These are phyloP conservation scores for Serinus canaria DNA, from an alignment of 2,113 vertebrate species.

Conservation along the genomic window DNA sequence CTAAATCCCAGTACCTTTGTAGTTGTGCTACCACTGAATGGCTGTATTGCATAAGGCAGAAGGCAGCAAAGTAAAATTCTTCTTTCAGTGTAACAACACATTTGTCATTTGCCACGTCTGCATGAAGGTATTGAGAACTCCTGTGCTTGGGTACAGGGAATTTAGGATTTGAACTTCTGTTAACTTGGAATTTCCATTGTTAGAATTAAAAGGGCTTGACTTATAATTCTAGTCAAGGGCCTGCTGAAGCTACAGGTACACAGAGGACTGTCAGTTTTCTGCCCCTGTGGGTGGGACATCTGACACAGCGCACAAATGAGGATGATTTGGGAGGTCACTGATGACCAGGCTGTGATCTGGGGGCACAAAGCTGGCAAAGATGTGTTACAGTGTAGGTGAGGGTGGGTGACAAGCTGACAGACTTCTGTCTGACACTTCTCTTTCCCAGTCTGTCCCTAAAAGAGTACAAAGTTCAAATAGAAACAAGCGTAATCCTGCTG, in stretches of 20 bases:
- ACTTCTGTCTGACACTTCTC: not conserved
- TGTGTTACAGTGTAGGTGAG: not conserved
- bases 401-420: not conserved
- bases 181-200: not conserved
- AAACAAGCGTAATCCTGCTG: not conserved
- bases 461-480: not conserved
- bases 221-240: not conserved
- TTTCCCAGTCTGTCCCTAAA: not conserved
- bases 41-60: not conserved
- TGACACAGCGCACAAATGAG: not conserved
- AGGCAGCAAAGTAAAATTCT: slow-evolving; percentile 7
- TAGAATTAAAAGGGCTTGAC: not conserved
- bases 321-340: not conserved
- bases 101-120: not conserved
- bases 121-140: not conserved
- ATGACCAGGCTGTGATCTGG: not conserved
- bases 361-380: not conserved
- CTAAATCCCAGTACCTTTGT: not conserved
- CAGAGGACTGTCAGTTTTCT: not conserved
- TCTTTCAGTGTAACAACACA: not conserved
- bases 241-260: not conserved
- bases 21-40: not conserved
- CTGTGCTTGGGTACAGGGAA: not conserved
- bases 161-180: not conserved
- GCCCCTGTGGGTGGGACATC: not conserved